Percentiles rank a stretch among this genome's conserved stretches.
Evolutionary conservation across 1,140 invertebrate species (phyloP).

Genomic region (Papilio helenus): DNA sequence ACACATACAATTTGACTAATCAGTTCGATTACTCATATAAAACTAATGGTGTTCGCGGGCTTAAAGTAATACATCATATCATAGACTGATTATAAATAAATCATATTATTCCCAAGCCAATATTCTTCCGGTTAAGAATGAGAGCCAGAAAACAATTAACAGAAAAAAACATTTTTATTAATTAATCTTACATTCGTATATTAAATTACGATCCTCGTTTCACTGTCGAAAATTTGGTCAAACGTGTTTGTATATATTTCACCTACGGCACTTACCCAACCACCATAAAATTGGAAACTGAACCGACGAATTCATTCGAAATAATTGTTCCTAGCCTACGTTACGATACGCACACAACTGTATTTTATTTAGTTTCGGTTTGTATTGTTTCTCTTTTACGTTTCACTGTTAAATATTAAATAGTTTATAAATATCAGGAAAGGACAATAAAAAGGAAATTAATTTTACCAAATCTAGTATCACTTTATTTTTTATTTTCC

Average conservation of each 20-base stretch:
- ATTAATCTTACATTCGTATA: constrained; percentile 29
- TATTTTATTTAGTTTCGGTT: constrained; percentile 38
- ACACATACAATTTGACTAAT: too few species aligned
- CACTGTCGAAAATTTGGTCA: constrained; percentile 38
- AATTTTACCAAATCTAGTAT: too few species aligned
- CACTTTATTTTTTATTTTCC: too few species aligned
- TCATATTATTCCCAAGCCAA: too few species aligned
- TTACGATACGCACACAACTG: constrained; percentile 50
- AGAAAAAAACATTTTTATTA: neutral
- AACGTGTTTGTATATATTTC: constrained; percentile 44
- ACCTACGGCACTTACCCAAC: constrained; percentile 66
- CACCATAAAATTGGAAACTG: constrained; percentile 79
- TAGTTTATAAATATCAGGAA: neutral
- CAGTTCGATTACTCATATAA: too few species aligned
- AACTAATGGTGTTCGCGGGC: too few species aligned
- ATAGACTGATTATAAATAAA: too few species aligned
- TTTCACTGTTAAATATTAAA: neutral
- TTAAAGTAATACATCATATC: too few species aligned
- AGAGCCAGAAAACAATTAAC: neutral
- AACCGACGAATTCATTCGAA: constrained; percentile 60
- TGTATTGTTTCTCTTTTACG: constrained; percentile 25
- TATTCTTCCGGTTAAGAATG: too few species aligned
- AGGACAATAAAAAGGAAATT: neutral
- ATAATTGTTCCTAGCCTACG: constrained; percentile 59
- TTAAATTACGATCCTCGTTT: constrained; percentile 32